Evolutionary conservation across 1,140 invertebrate species (phyloP).

Genomic region (Andricus grossulariae): DNA sequence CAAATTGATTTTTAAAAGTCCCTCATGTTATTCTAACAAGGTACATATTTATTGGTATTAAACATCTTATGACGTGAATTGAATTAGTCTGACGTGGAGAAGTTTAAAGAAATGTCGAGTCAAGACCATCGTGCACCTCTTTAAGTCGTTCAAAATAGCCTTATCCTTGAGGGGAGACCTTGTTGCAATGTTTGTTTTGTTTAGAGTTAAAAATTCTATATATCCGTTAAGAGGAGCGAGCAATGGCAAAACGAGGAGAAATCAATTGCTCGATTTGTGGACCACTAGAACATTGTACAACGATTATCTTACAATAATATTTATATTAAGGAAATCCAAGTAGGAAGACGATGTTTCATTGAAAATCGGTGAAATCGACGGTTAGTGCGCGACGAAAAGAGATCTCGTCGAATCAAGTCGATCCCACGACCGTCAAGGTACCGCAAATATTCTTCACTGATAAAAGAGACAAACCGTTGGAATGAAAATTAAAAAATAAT

Average conservation of each 20-base stretch:
- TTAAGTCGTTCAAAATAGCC: neutral
- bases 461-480: neutral
- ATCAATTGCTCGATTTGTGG: constrained; percentile 62
- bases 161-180: neutral
- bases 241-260: constrained; percentile 31
- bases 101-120: neutral
- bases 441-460: constrained; percentile 9
- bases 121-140: neutral
- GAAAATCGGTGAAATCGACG: constrained; percentile 3
- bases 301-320: constrained; percentile 70
- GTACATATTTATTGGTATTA: neutral
- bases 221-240: constrained; percentile 47
- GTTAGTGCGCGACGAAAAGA: constrained; percentile 37
- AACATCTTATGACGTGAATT: neutral
- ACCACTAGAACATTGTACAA: constrained; percentile 70
- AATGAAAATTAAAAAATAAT: too few relatives aligned
- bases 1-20: neutral
- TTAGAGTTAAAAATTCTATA: constrained; percentile 28
- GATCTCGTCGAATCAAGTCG: constrained; percentile 59
- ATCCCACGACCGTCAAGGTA: constrained; percentile 17
- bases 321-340: constrained; percentile 45
- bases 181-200: constrained; percentile 17
- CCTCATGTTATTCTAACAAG: neutral
- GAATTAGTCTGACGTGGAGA: neutral
- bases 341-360: constrained; percentile 41